Evolutionary conservation across 2,797 vertebrate species (phyloP).

Genomic region (Cyclopterus lumpus): DNA sequence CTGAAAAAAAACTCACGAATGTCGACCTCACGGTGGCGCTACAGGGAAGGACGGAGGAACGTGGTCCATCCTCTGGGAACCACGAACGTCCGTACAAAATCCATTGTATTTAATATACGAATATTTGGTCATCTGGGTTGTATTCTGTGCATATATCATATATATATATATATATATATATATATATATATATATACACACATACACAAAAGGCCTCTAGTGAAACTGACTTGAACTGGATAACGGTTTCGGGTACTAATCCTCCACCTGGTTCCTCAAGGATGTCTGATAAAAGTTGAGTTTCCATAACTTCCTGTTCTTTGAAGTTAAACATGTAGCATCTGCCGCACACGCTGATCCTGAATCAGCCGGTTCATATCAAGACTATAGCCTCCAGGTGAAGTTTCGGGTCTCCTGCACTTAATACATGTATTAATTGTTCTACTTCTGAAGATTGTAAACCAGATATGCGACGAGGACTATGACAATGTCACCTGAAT

Average conservation of each 20-base stretch:
- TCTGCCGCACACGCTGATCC: constrained; percentile 7
- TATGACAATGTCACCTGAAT: constrained; percentile 73
- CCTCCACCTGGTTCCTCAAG: not conserved
- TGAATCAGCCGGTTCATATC: constrained; percentile 36
- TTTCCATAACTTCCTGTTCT: not conserved
- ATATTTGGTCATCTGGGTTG: no score
- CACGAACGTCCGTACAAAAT: no score
- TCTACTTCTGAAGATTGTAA: constrained; percentile 56
- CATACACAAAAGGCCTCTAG: not conserved
- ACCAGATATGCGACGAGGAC: constrained; percentile 60
- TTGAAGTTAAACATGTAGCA: constrained; percentile 4
- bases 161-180: no score
- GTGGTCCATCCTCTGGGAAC: no score
- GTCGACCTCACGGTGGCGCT: no score
- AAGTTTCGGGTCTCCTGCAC: not conserved
- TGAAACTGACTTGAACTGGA: not conserved
- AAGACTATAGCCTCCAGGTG: constrained; percentile 2
- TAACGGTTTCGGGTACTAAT: not conserved
- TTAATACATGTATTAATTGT: not conserved
- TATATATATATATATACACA: no score
- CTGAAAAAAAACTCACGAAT: no score
- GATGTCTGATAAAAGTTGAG: not conserved
- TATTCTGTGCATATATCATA: not conserved
- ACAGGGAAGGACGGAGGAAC: no score
- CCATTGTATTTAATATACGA: no score